Evolutionary conservation across 2,797 vertebrate species (phyloP), one percentile per base, ranked within the genome.

Genomic region (Galago senegalensis): DNA sequence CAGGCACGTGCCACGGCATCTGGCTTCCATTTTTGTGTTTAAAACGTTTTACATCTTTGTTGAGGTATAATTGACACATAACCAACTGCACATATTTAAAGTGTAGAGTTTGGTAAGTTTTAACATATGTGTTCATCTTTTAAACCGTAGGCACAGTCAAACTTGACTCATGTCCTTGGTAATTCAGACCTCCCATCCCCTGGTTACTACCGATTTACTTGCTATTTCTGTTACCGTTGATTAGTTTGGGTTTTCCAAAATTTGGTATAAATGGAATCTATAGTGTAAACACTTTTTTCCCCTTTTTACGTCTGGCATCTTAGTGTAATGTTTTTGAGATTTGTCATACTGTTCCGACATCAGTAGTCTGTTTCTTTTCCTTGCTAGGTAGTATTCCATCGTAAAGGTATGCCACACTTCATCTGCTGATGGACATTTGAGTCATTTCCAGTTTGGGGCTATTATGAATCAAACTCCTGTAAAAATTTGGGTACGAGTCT

Each of bases 231-330:
- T 75, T 37, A 7, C 4, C 23, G 5, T 13, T 0, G n/a, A 65
- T 77, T 63, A 37, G 34, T 87, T 83, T 91, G 49, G 8, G 10
- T 76, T 80, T 73, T 75, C 69, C 43, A 61, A 87, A 85, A 67
- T 72, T 84, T 70, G 67, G 31, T 53, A 20, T 60, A 65, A 73
- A n/a, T 14, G 79, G 23, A 11, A 23, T 79, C 46, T 83, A 12
- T 58, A 34, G 11, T 25, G 53, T 3, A 2, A 13, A 27, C 10
- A 21, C 4, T 18, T 12, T 27, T 10, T 10, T 80, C 40, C 63
- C 5, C 40, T 11, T 60, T 53, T 43, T 23, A 18, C 70, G n/a
- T 65, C 37, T 91, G 84, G 37, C 23, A 81, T 87, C 70, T 80
- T 21, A 20, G 46, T 34, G 13, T 49, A 16, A 29, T 86, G 29